phyloP scores from a whole-genome alignment of 2,888 invertebrate species.

The Agriopis leucophaearia region DNA sequence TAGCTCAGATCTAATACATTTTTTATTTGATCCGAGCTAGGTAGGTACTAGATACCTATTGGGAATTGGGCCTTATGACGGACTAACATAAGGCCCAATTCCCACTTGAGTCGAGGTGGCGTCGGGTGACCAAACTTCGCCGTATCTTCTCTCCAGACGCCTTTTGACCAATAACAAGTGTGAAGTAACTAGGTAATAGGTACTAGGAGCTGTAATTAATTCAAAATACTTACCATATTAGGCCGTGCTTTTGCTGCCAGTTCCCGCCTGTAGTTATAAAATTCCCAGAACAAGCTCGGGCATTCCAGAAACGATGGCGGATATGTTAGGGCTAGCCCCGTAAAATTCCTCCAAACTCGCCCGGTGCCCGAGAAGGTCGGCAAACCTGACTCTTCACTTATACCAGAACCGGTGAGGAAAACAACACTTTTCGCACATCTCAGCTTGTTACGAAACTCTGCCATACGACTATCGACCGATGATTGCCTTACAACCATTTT shows the following conservation, averaged over 20 bases:
- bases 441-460: slow-evolving; percentile 7
- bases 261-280: slow-evolving; percentile 92
- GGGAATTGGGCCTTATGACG: too few relatives aligned
- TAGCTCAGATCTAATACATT: too few relatives aligned
- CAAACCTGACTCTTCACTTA: slow-evolving; percentile 92
- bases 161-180: too few relatives aligned
- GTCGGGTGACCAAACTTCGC: too few relatives aligned
- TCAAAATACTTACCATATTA: slow-evolving; percentile 82
- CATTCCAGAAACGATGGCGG: slow-evolving; percentile 88
- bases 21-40: too few relatives aligned
- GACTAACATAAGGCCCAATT: too few relatives aligned
- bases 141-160: too few relatives aligned
- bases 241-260: slow-evolving; percentile 88
- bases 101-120: too few relatives aligned
- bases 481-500: neutral
- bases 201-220: neutral
- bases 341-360: slow-evolving; percentile 82
- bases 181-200: too few relatives aligned
- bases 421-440: slow-evolving; percentile 7
- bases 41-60: too few relatives aligned
- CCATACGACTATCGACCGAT: slow-evolving; percentile 14
- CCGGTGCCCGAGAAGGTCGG: slow-evolving; percentile 93
- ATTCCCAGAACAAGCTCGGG: slow-evolving; percentile 93
- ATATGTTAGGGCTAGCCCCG: slow-evolving; percentile 84
- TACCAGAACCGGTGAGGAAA: slow-evolving; percentile 88